These are phyloP conservation scores for Mixornis gularis DNA, from an alignment of 2,113 vertebrate species.

Conservation along the genomic window DNA sequence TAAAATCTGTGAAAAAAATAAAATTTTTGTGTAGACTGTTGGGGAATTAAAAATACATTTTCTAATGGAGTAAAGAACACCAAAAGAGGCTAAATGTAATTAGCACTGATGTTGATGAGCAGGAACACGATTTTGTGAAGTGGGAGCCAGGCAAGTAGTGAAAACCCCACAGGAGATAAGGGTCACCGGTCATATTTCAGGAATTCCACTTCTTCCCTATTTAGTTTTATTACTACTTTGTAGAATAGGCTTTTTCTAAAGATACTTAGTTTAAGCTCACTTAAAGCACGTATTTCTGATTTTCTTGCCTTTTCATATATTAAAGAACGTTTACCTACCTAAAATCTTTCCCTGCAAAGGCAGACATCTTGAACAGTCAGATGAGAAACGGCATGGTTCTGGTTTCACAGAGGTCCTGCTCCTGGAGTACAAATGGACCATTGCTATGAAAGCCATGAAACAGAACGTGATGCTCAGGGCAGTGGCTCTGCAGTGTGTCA, in stretches of 20 bases:
- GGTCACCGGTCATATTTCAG: neutral
- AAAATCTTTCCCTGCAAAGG: neutral
- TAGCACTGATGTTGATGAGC: neutral
- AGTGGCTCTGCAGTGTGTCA: neutral
- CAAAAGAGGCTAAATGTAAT: neutral
- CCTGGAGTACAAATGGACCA: neutral
- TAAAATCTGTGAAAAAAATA: neutral
- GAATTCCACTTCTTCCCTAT: neutral
- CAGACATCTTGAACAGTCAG: neutral
- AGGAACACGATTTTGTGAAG: neutral
- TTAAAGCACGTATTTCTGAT: neutral
- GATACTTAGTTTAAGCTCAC: neutral
- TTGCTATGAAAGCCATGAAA: neutral
- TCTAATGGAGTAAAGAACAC: neutral
- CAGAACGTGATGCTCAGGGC: neutral
- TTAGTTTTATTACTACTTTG: neutral
- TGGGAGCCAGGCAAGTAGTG: neutral
- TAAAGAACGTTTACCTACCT: neutral
- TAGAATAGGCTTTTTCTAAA: neutral
- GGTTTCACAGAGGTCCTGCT: neutral
- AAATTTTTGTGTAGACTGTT: neutral
- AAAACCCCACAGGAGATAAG: neutral
- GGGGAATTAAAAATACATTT: neutral
- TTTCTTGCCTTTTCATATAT: neutral
- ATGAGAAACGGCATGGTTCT: neutral